Conservation (phyloP, 2,888 invertebrate species). For the Rapana venosa region DNA sequence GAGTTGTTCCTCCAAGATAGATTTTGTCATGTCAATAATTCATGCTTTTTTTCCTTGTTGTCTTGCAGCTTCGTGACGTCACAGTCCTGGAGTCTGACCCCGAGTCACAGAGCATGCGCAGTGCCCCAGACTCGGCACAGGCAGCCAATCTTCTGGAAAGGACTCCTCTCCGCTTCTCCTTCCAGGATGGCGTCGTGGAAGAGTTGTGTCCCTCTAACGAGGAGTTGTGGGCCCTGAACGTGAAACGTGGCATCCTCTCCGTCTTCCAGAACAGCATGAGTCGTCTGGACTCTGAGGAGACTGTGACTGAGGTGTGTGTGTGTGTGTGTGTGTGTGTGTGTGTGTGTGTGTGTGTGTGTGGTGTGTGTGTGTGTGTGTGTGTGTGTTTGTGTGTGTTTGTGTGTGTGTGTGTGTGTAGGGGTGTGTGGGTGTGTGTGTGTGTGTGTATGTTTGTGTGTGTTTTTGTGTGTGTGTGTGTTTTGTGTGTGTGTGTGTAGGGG, state of each 20-base stretch:
- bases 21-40: not conserved
- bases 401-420: not conserved
- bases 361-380: not conserved
- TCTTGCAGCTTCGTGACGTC: slow-evolving; percentile 54
- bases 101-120: slow-evolving; percentile 38
- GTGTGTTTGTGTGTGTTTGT: not conserved
- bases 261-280: slow-evolving; percentile 92
- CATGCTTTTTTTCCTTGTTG: not conserved
- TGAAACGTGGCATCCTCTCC: slow-evolving; percentile 93
- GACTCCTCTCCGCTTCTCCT: slow-evolving; percentile 86
- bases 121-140: slow-evolving; percentile 20
- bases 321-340: slow-evolving; percentile 31
- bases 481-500: not conserved
- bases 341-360: slow-evolving; percentile 16
- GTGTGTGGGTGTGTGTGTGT: slow-evolving; percentile 18
- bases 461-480: not conserved
- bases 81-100: slow-evolving; percentile 61
- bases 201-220: slow-evolving; percentile 89
- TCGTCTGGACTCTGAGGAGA: slow-evolving; percentile 84
- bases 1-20: too few species aligned
- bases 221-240: slow-evolving; percentile 88
- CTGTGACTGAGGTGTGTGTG: slow-evolving; percentile 62
- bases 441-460: not conserved
- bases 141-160: slow-evolving; percentile 82
- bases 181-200: slow-evolving; percentile 88